phyloP scores from a whole-genome alignment of 2,888 invertebrate species.

The Pyralis farinalis region DNA sequence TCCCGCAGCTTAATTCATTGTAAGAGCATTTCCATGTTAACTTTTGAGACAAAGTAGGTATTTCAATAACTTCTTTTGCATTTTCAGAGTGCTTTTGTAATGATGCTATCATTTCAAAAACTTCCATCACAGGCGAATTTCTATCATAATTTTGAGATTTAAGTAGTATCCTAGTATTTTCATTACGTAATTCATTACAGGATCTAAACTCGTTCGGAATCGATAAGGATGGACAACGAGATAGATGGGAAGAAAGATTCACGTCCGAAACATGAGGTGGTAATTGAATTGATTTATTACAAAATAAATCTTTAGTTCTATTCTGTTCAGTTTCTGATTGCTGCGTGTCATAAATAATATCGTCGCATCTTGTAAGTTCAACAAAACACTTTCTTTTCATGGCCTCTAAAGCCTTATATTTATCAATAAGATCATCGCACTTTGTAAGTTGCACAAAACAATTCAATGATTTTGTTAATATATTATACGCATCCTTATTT shows the following conservation, averaged over 20 bases:
- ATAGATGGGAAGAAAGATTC: constrained; percentile 12
- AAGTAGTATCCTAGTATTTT: constrained; percentile 4
- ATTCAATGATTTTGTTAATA: constrained; percentile 2
- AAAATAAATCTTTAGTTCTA: background rate
- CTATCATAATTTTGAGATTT: constrained; percentile 16
- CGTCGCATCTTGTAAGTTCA: constrained; percentile 44
- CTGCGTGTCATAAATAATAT: constrained; percentile 6
- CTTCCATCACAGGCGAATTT: constrained; percentile 49
- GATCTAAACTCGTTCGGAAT: constrained; percentile 30
- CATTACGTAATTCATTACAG: constrained; percentile 10
- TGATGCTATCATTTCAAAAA: constrained; percentile 35
- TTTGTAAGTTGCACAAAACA: constrained; percentile 41
- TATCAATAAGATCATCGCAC: constrained; percentile 43
- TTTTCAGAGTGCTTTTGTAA: constrained; percentile 12
- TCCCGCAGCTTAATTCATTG: too few relatives aligned
- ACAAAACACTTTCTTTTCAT: constrained; percentile 36
- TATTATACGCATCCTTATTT: background rate
- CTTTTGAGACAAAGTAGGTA: too few relatives aligned
- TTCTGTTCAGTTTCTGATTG: too few relatives aligned
- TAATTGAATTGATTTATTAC: background rate
- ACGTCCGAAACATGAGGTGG: background rate
- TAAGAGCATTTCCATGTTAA: too few relatives aligned
- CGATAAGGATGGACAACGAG: constrained; percentile 32
- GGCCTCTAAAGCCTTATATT: constrained; percentile 28
- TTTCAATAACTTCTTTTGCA: background rate